These are phyloP conservation scores for Phymorhynchus buccinoides DNA, from an alignment of 1,140 invertebrate genomes.

Conservation along the genomic window DNA sequence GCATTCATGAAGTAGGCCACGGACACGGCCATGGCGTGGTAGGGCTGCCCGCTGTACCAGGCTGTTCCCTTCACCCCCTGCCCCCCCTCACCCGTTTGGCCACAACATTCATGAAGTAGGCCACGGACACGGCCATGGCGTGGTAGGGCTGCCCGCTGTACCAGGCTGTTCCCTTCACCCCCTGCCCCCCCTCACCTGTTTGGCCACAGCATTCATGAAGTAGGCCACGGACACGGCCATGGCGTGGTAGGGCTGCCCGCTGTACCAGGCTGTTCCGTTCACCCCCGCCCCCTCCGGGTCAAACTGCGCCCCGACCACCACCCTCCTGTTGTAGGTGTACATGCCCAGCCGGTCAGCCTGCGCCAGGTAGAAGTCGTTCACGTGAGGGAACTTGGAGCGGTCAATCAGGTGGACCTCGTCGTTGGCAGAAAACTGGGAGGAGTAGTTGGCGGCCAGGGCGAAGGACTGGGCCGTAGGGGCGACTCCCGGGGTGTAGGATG, in stretches of 20 bases:
- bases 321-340: conserved; percentile 51
- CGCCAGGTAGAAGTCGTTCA: conserved; percentile 41
- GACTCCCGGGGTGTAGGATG: conserved; percentile 40
- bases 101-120: too few relatives aligned
- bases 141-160: too few relatives aligned
- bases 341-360: conserved; percentile 48
- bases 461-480: not conserved
- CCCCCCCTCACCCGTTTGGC: too few relatives aligned
- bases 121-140: too few relatives aligned
- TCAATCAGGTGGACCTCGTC: not conserved
- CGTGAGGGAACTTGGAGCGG: not conserved
- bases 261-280: conserved; percentile 69
- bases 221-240: conserved; percentile 78
- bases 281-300: conserved; percentile 1
- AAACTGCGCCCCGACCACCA: conserved; percentile 56
- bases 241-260: conserved; percentile 80
- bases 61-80: too few relatives aligned
- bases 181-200: not conserved
- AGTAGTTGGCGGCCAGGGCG: conserved; percentile 26
- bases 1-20: too few relatives aligned
- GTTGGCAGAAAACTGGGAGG: not conserved
- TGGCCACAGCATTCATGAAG: conserved; percentile 77
- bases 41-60: too few relatives aligned
- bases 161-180: not conserved
- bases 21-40: too few relatives aligned